phyloP scores from a whole-genome alignment of 2,797 vertebrate species.

The Rhodeus uyekii region DNA sequence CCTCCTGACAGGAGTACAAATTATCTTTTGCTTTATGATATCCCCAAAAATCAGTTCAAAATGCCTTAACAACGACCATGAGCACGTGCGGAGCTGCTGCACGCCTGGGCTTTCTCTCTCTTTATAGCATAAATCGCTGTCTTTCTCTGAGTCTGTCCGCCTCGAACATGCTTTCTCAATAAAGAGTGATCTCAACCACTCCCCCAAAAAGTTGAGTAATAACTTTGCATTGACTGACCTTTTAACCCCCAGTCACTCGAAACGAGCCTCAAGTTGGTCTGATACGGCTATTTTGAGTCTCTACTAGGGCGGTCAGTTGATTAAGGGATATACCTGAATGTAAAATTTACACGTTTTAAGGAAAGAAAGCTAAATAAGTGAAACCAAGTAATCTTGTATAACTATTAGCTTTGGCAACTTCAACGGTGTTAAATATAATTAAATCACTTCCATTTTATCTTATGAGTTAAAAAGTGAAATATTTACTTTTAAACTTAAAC shows the following conservation, averaged over 20 bases:
- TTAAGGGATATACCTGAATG: neutral
- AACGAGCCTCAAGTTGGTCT: neutral
- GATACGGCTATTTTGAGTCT: neutral
- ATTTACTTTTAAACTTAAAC: neutral
- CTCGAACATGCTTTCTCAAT: conserved; percentile 70
- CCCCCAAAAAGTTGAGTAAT: conserved; percentile 59
- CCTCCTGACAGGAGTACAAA: conserved; percentile 76
- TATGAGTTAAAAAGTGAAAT: neutral
- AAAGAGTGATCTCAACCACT: conserved; percentile 68
- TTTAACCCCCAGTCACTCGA: conserved; percentile 38
- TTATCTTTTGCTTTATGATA: conserved; percentile 80
- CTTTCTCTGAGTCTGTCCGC: conserved; percentile 49
- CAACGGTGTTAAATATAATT: neutral
- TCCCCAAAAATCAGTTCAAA: conserved; percentile 75
- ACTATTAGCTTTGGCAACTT: neutral
- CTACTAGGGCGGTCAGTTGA: too few species aligned
- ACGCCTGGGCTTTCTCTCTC: conserved; percentile 50
- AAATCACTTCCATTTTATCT: neutral
- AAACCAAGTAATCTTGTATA: neutral
- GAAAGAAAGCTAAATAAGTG: neutral
- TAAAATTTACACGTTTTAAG: neutral
- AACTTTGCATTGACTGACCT: conserved; percentile 49
- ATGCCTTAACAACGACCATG: conserved; percentile 65
- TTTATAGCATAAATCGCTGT: conserved; percentile 70
- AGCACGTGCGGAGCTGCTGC: conserved; percentile 67